These are phyloP conservation scores for Drosophila sucinea DNA, from an alignment of 1,140 invertebrate genomes.

Conservation along the genomic window DNA sequence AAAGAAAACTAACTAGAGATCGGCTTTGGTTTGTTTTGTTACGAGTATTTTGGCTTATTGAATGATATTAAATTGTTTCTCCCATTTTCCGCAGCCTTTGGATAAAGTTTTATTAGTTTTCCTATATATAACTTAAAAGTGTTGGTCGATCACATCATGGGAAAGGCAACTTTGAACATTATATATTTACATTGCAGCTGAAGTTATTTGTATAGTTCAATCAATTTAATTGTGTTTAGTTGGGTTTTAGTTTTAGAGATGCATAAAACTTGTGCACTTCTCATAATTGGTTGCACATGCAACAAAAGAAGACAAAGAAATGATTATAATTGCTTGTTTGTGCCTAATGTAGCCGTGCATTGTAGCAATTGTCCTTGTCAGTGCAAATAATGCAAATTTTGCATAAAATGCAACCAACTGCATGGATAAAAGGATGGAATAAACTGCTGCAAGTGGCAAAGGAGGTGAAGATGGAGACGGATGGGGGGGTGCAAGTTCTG, in stretches of 20 bases:
- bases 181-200: neutral
- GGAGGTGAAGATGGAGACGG: neutral
- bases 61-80: neutral
- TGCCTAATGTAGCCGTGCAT: constrained; percentile 56
- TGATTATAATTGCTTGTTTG: constrained; percentile 70
- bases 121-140: constrained; percentile 9
- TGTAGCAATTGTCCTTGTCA: constrained; percentile 48
- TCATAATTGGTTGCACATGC: constrained; percentile 50
- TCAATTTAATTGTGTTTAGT: neutral
- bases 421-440: constrained; percentile 10
- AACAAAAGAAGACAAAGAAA: constrained; percentile 25
- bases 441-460: neutral
- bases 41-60: too few relatives aligned
- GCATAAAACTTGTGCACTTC: constrained; percentile 40
- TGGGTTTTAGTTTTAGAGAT: neutral
- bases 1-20: too few relatives aligned
- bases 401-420: constrained; percentile 49
- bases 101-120: neutral
- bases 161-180: neutral
- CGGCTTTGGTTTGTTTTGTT: too few relatives aligned
- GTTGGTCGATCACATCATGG: constrained; percentile 23
- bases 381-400: constrained; percentile 41
- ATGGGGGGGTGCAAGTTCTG: neutral
- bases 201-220: neutral
- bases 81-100: neutral